Evolutionary conservation across 2,888 invertebrate genomes (phyloP), one percentile per base, ranked within the genome.

Genomic region (Parnassius smintheus): DNA sequence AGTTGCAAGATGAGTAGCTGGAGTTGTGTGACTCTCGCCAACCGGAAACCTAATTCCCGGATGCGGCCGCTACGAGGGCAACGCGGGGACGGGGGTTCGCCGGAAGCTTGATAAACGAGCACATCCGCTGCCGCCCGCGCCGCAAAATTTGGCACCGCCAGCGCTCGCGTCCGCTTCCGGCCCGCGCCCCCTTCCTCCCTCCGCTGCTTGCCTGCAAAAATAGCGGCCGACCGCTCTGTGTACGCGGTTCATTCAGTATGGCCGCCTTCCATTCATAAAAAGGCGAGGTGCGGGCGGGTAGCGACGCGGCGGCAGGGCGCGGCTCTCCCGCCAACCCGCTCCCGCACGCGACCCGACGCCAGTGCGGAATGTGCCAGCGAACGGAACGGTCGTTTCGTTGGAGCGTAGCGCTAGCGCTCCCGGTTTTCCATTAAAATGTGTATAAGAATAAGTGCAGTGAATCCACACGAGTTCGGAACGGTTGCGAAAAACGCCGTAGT

Each of bases 191-290:
- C 84, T 35, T 35, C 35, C 35, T 35, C 85, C 82, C 86, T 78
- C 74, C 84, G 81, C 78, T 86, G 83, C 78, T 83, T 83, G 85
- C 87, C 85, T 88, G 91, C 90, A 83, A 87, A 89, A 90, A 90
- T 91, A 91, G 91, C 90, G 89, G 86, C 91, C 88, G 88, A 89
- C 90, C 88, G 91, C 91, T 90, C 90, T 81, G 91, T 92, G 92
- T 92, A 92, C 92, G 92, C 93, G 93, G 92, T 93, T 94, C 94
- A 94, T 94, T 94, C 94, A 94, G 93, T 91, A 94, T 94, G 94
- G 93, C 94, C 93, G 93, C 93, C 93, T 93, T 92, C 93, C 94
- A 94, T 94, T 94, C 94, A 94, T 94, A 94, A 94, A 94, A 94
- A 94, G 93, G 93, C 92, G 88, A 86, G 86, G 90, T 83, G 86